Evolutionary conservation across 2,113 vertebrate genomes (phyloP).

Genomic region (Passer montanus): DNA sequence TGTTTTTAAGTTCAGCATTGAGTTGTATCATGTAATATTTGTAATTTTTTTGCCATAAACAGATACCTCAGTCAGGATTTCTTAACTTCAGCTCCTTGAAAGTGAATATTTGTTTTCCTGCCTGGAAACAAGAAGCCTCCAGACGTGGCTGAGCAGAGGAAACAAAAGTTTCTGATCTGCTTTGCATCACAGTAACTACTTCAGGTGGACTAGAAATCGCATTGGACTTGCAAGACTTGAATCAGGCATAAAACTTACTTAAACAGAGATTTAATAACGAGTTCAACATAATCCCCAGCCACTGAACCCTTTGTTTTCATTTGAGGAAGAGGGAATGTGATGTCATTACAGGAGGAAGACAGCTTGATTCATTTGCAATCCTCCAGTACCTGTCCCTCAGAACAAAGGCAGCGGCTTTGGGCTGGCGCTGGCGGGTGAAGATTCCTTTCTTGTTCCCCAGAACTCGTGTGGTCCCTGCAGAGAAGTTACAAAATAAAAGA

Average conservation of each 20-base stretch:
- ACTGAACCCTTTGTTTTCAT: conserved; percentile 43
- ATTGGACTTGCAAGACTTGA: conserved; percentile 28
- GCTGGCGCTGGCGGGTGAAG: conserved; percentile 92
- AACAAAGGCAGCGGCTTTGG: conserved; percentile 88
- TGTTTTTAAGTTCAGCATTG: background rate
- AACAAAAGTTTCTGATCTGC: background rate
- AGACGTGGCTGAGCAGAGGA: background rate
- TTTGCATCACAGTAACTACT: background rate
- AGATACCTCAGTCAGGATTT: conserved; percentile 57
- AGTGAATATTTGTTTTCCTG: background rate
- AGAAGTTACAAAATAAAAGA: background rate
- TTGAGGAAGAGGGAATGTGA: conserved; percentile 66
- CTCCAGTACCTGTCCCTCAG: conserved; percentile 92
- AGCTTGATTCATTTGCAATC: conserved; percentile 86
- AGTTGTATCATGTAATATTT: background rate
- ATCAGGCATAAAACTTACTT: background rate
- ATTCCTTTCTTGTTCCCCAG: conserved; percentile 95
- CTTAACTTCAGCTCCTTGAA: conserved; percentile 26
- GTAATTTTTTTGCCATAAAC: background rate
- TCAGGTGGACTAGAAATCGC: background rate
- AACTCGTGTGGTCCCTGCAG: conserved; percentile 78
- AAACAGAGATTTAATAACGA: conserved; percentile 22
- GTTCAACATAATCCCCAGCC: background rate
- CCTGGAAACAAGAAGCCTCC: conserved; percentile 1
- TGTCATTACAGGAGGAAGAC: conserved; percentile 68